A percentile compares a stretch with the other conserved stretches of the same genome.
Conservation (phyloP, 2,888 invertebrate genomes). For the Listrodromus nycthemerus region DNA sequence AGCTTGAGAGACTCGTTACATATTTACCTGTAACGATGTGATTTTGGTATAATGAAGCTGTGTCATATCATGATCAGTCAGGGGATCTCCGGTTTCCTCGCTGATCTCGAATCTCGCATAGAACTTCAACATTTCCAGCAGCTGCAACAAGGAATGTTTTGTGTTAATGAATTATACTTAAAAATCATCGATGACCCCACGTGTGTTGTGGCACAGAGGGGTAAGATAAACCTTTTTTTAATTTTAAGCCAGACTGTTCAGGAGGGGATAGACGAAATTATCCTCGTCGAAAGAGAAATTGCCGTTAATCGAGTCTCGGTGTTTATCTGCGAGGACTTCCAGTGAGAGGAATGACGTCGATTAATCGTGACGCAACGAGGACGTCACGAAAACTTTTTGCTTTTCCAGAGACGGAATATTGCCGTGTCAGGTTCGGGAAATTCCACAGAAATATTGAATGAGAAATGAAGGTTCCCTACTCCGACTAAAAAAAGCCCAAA, state of each 20-base stretch:
- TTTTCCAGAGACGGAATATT: slow-evolving; percentile 29
- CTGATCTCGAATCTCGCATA: slow-evolving; percentile 99
- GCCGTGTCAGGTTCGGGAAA: slow-evolving; percentile 22
- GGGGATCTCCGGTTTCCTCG: slow-evolving; percentile 97
- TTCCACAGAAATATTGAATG: slow-evolving; percentile 26
- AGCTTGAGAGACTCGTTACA: background rate
- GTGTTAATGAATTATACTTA: slow-evolving; percentile 11
- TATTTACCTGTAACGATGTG: slow-evolving; percentile 92
- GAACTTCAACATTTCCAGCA: slow-evolving; percentile 97
- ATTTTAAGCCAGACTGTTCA: no score
- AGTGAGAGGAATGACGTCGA: background rate
- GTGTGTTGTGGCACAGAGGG: background rate
- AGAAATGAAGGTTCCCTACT: background rate
- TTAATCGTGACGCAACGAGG: slow-evolving; percentile 32
- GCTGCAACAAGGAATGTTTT: slow-evolving; percentile 86
- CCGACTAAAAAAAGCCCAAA: slow-evolving; percentile 5
- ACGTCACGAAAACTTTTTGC: slow-evolving; percentile 24
- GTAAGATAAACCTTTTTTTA: background rate
- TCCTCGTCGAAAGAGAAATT: slow-evolving; percentile 10
- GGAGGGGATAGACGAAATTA: background rate
- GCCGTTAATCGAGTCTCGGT: background rate
- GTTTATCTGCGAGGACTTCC: background rate
- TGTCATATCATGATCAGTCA: slow-evolving; percentile 97
- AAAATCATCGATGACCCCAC: background rate
- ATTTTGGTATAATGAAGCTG: slow-evolving; percentile 97